A percentile compares a stretch with the other conserved stretches of the same genome.
Conservation (phyloP, 64 coral and sea anemone species). For the Actinia tenebrosa region DNA sequence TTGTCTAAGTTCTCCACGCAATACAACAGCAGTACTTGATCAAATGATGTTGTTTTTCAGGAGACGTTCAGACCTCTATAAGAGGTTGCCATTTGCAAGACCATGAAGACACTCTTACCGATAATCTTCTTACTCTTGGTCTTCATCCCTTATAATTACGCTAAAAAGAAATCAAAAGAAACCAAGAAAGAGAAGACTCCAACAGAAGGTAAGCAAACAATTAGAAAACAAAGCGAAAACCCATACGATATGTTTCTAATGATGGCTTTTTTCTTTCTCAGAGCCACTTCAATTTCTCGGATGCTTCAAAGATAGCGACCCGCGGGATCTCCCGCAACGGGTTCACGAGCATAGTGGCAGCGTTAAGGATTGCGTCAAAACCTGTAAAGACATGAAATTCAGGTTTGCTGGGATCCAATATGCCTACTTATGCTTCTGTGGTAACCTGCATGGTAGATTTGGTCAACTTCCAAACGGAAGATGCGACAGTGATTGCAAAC, state of each 20-base stretch:
- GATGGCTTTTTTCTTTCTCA: not conserved
- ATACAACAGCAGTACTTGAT: not conserved
- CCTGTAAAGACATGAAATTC: constrained; percentile 78
- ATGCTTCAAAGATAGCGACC: constrained; percentile 92
- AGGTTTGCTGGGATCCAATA: constrained; percentile 83
- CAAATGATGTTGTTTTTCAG: not conserved
- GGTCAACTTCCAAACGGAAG: constrained; percentile 75
- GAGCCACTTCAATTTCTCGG: constrained; percentile 56
- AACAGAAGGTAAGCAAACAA: not conserved
- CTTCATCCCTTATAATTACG: not conserved
- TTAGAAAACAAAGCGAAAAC: not conserved
- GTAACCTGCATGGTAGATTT: constrained; percentile 71
- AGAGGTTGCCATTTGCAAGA: constrained; percentile 9
- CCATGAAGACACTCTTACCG: constrained; percentile 13
- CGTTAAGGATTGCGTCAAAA: constrained; percentile 57
- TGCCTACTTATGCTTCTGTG: constrained; percentile 96
- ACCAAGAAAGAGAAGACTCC: not conserved
- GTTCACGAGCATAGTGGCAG: constrained; percentile 69
- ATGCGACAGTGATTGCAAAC: constrained; percentile 70
- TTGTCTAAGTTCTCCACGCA: not conserved
- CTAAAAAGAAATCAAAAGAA: constrained; percentile 1
- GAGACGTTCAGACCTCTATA: not conserved
- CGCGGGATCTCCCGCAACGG: constrained; percentile 79
- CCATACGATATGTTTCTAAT: not conserved
- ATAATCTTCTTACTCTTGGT: not conserved